phyloP scores from a whole-genome alignment of 2,888 invertebrate species.

The Ametastegia equiseti region DNA sequence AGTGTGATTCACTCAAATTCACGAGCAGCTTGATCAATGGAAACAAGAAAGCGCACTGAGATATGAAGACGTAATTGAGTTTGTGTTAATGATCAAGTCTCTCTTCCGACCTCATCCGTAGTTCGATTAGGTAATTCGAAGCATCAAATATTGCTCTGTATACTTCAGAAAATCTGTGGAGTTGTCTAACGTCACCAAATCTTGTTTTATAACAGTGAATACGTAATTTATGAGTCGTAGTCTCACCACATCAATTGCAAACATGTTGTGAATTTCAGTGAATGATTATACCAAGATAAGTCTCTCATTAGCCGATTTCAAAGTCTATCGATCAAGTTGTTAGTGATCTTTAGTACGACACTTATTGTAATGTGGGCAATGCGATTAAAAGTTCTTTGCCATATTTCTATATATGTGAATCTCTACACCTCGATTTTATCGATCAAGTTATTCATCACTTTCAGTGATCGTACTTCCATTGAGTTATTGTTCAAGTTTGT shows the following conservation, averaged over 20 bases:
- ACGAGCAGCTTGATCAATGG: not conserved
- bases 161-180: no score
- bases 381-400: not conserved
- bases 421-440: not conserved
- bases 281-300: no score
- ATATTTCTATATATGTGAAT: not conserved
- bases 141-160: not conserved
- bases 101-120: not conserved
- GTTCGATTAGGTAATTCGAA: not conserved
- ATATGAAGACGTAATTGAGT: not conserved
- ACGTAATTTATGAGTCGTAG: no score
- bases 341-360: no score
- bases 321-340: no score
- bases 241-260: no score
- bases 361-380: no score
- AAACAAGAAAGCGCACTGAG: not conserved
- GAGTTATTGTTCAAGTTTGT: not conserved
- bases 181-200: no score
- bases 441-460: not conserved
- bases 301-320: no score
- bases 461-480: not conserved
- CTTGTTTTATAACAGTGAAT: no score
- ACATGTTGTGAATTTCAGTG: no score
- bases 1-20: no score
- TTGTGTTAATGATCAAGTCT: not conserved